phyloP scores from a whole-genome alignment of 2,797 vertebrate species.

The Chromis chromis region DNA sequence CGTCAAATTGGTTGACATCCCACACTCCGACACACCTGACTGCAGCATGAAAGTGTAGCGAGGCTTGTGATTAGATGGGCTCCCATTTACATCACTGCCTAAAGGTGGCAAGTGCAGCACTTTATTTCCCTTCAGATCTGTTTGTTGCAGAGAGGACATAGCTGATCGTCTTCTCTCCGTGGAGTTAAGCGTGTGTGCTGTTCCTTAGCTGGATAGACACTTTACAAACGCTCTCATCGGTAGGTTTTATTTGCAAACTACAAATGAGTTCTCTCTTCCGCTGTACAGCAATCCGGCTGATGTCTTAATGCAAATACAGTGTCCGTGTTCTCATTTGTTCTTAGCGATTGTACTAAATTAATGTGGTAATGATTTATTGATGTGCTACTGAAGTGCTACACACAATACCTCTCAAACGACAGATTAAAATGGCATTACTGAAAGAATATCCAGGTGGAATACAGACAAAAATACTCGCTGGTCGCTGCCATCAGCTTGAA shows the following conservation, averaged over 20 bases:
- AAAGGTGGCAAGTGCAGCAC: constrained; percentile 2
- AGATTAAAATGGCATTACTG: constrained; percentile 33
- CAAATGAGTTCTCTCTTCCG: constrained; percentile 16
- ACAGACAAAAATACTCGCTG: constrained; percentile 1
- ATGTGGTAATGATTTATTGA: constrained; percentile 46
- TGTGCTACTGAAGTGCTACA: constrained; percentile 19
- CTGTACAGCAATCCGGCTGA: constrained; percentile 8
- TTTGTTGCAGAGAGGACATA: constrained; percentile 6
- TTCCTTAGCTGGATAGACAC: constrained; percentile 14
- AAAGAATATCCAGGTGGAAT: constrained; percentile 25
- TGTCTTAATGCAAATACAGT: constrained; percentile 22
- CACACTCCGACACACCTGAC: constrained; percentile 45
- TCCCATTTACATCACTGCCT: constrained; percentile 27
- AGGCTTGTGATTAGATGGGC: constrained; percentile 48
- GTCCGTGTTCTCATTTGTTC: constrained; percentile 47
- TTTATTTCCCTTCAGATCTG: constrained; percentile 23
- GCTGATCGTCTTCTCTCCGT: constrained; percentile 1
- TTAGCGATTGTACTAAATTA: constrained; percentile 34
- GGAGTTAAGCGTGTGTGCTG: background rate
- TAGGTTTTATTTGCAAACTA: constrained; percentile 17
- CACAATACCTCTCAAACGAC: constrained; percentile 34
- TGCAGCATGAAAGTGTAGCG: constrained; percentile 35
- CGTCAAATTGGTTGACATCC: constrained; percentile 59
- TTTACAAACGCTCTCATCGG: constrained; percentile 3
- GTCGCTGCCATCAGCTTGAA: background rate